A percentile compares a stretch with the other conserved stretches of the same genome.
phyloP scores from a whole-genome alignment of 92 coral and sea anemone species.

The Meandrina meandrites region DNA sequence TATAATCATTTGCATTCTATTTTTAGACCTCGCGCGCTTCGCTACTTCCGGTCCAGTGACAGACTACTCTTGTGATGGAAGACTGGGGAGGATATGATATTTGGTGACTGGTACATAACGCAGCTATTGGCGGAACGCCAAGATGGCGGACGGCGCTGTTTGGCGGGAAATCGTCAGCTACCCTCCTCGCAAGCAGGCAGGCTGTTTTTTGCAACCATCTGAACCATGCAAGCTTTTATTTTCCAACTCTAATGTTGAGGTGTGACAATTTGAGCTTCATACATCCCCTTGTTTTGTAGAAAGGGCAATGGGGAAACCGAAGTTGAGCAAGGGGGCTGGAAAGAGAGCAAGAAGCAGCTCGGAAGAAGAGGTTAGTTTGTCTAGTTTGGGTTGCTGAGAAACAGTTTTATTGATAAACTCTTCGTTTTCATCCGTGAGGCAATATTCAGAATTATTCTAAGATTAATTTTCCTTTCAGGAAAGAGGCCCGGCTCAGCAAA shows the following conservation, averaged over 20 bases:
- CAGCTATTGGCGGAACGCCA: not conserved
- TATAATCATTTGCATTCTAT: too few relatives aligned
- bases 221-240: not conserved
- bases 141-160: slow-evolving; percentile 10
- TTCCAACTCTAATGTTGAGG: not conserved
- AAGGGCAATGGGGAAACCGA: slow-evolving; percentile 24
- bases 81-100: not conserved
- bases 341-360: slow-evolving; percentile 41
- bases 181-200: not conserved
- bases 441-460: too few relatives aligned
- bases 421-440: not conserved
- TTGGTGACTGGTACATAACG: slow-evolving; percentile 14
- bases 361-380: slow-evolving; percentile 31
- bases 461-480: not conserved
- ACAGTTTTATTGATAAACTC: not conserved
- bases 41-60: too few relatives aligned
- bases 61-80: too few relatives aligned
- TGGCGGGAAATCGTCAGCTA: slow-evolving; percentile 27
- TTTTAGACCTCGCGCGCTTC: too few relatives aligned
- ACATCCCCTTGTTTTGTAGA: not conserved
- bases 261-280: not conserved
- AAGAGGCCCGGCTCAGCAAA: slow-evolving; percentile 31
- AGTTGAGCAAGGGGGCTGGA: slow-evolving; percentile 14
- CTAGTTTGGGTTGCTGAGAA: not conserved
- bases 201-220: not conserved